Conservation (phyloP, 1,140 invertebrate genomes). For the Diorhabda elongata region DNA sequence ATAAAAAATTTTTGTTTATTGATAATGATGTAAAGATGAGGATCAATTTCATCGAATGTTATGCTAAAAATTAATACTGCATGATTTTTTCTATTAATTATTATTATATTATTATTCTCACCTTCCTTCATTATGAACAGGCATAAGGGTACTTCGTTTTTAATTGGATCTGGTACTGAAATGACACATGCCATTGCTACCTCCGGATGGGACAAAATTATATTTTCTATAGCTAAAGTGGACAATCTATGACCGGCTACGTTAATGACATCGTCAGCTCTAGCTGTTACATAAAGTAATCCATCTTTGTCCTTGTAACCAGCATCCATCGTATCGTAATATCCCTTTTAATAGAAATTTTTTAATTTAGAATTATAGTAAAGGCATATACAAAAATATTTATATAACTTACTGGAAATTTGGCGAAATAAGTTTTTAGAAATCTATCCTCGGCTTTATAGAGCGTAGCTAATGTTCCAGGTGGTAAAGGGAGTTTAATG, state of each 20-base stretch:
- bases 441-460: constrained; percentile 81
- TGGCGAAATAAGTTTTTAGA: constrained; percentile 74
- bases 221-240: constrained; percentile 84
- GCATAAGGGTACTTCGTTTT: constrained; percentile 86
- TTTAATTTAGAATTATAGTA: background rate
- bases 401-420: constrained; percentile 63
- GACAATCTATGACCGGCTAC: constrained; percentile 88
- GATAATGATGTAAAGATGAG: no score
- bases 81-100: no score
- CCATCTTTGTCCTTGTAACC: constrained; percentile 81
- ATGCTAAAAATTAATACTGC: no score
- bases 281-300: constrained; percentile 81
- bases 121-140: constrained; percentile 70
- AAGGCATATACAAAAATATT: background rate
- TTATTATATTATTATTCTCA: constrained; percentile 32
- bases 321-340: constrained; percentile 93
- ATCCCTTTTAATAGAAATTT: constrained; percentile 61
- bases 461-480: constrained; percentile 78
- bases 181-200: constrained; percentile 82
- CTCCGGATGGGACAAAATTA: constrained; percentile 75
- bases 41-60: no score
- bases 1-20: no score
- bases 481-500: constrained; percentile 81
- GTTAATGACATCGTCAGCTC: constrained; percentile 95
- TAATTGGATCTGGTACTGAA: constrained; percentile 81